phyloP scores from a whole-genome alignment of 2,113 vertebrate species.

The Tichodroma muraria region DNA sequence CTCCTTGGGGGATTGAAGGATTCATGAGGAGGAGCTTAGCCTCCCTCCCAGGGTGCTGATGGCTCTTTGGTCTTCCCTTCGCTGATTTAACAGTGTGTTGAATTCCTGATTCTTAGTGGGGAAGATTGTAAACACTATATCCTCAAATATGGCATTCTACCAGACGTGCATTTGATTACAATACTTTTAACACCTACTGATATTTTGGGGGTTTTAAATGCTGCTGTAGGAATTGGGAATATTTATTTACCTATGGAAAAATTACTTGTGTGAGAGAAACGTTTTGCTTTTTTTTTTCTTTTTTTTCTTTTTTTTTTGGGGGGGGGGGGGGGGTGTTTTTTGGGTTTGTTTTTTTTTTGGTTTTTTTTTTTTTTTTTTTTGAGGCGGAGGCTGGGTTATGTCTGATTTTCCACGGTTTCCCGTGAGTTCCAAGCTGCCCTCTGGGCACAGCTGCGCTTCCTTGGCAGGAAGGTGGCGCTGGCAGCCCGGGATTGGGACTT shows the following conservation, averaged over 20 bases:
- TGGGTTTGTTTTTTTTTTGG: too few relatives aligned
- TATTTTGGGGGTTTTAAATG: not conserved
- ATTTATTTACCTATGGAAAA: not conserved
- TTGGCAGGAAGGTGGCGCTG: constrained; percentile 59
- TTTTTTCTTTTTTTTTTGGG: not conserved
- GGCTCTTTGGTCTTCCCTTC: not conserved
- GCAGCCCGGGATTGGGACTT: not conserved
- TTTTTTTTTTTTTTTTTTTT: not conserved
- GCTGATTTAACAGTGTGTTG: not conserved
- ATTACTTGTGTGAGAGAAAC: not conserved
- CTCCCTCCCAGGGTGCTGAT: not conserved
- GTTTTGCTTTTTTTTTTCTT: not conserved
- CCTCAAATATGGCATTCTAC: not conserved
- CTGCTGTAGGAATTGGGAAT: not conserved
- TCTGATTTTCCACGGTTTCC: not conserved
- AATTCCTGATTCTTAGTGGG: not conserved
- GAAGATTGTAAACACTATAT: not conserved
- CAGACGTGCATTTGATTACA: not conserved
- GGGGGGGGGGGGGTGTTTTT: too few relatives aligned
- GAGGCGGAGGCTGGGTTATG: not conserved
- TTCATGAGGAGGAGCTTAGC: not conserved
- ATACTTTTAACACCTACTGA: not conserved
- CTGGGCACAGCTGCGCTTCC: fast-evolving
- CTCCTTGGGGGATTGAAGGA: not conserved
- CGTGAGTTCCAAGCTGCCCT: not conserved